These are phyloP conservation scores for Papilio xuthus DNA, from an alignment of 1,140 invertebrate species.

Conservation along the genomic window DNA sequence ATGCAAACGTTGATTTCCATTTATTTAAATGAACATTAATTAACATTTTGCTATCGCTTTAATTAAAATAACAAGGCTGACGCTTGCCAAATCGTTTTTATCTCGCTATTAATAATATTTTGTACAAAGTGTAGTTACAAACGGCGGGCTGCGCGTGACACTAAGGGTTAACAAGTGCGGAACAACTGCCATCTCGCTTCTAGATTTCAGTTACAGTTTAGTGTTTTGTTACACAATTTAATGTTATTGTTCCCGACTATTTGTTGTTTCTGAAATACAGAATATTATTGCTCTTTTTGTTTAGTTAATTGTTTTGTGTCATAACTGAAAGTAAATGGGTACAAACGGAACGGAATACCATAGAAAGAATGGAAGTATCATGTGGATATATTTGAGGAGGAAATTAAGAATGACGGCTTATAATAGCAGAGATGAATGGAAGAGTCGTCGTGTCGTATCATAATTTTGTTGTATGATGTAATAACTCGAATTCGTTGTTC, in stretches of 20 bases:
- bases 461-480: no score
- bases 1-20: not conserved
- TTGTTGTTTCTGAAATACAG: slow-evolving; percentile 18
- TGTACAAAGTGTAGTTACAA: slow-evolving; percentile 11
- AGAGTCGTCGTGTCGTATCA: no score
- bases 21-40: not conserved
- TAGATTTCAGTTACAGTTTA: slow-evolving; percentile 30
- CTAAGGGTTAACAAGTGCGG: slow-evolving; percentile 32
- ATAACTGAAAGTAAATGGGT: not conserved
- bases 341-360: no score
- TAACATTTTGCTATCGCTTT: not conserved
- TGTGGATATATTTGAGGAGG: no score
- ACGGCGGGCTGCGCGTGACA: slow-evolving; percentile 19
- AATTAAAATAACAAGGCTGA: not conserved
- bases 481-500: no score
- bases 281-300: slow-evolving; percentile 28
- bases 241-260: slow-evolving; percentile 7
- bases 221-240: slow-evolving; percentile 29
- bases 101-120: slow-evolving; percentile 8
- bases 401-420: no score
- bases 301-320: not conserved
- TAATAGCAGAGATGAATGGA: no score
- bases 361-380: no score
- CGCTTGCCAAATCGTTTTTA: slow-evolving; percentile 23
- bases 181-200: slow-evolving; percentile 31